Percentiles rank a stretch among this genome's conserved stretches.
phyloP scores from a whole-genome alignment of 1,140 invertebrate genomes.

The Neuroterus valhalla region DNA sequence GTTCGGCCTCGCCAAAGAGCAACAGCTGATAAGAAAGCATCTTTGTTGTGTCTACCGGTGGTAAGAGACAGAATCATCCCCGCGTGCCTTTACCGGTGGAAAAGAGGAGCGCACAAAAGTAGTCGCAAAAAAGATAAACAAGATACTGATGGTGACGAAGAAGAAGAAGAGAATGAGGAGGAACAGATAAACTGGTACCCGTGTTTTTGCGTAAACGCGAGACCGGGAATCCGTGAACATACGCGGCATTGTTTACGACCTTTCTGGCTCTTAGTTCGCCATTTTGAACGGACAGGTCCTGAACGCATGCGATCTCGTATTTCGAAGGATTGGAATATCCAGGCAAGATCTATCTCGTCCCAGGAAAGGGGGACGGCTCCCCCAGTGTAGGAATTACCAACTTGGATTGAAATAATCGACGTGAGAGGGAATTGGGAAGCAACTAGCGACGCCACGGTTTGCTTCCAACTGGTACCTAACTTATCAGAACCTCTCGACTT shows the following conservation, averaged over 20 bases:
- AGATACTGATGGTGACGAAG: slow-evolving; percentile 40
- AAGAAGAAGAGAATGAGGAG: slow-evolving; percentile 44
- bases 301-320: slow-evolving; percentile 53
- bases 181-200: slow-evolving; percentile 37
- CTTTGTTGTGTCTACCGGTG: slow-evolving; percentile 29
- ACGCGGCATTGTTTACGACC: slow-evolving; percentile 22
- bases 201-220: slow-evolving; percentile 25
- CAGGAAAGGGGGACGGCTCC: neutral
- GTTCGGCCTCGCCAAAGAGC: slow-evolving; percentile 58
- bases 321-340: slow-evolving; percentile 6
- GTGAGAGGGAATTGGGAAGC: slow-evolving; percentile 6
- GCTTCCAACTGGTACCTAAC: slow-evolving; percentile 37
- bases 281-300: slow-evolving; percentile 6
- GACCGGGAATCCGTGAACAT: slow-evolving; percentile 5
- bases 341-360: neutral
- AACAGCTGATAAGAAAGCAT: slow-evolving; percentile 61
- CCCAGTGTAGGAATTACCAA: neutral
- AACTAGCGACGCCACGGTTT: slow-evolving; percentile 39
- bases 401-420: neutral
- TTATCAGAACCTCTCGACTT: slow-evolving; percentile 5
- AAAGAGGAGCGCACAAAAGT: slow-evolving; percentile 35
- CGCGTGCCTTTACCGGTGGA: slow-evolving; percentile 33
- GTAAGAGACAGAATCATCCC: slow-evolving; percentile 20
- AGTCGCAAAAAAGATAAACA: slow-evolving; percentile 48
- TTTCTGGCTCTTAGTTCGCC: neutral